phyloP scores from a whole-genome alignment of 2,797 vertebrate species.

The Ptychadena robeensis region DNA sequence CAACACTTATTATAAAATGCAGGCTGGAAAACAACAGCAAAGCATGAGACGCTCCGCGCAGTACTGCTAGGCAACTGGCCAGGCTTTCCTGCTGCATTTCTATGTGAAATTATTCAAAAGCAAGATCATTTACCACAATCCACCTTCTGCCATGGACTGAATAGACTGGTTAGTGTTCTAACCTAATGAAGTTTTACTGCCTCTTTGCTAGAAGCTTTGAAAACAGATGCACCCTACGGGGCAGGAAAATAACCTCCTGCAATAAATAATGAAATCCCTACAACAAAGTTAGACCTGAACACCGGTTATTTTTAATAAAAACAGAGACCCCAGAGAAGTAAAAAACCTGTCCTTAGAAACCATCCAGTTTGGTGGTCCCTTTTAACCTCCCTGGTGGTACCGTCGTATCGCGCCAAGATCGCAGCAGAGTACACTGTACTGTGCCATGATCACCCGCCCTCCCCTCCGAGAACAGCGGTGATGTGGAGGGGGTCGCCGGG shows the following conservation, averaged over 20 bases:
- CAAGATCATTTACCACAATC: conserved; percentile 43
- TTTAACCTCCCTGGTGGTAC: too few species aligned
- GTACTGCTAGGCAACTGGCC: conserved; percentile 42
- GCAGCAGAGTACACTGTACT: too few species aligned
- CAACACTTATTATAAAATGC: conserved; percentile 14
- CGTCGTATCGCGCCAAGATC: too few species aligned
- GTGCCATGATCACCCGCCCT: too few species aligned
- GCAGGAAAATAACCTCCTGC: neutral
- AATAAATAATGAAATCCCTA: too few species aligned
- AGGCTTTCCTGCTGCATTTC: conserved; percentile 30
- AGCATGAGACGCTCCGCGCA: neutral
- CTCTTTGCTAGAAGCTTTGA: neutral
- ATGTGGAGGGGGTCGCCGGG: too few species aligned
- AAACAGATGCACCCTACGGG: neutral
- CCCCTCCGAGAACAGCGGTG: too few species aligned
- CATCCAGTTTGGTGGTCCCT: too few species aligned
- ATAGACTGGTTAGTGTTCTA: conserved; percentile 13
- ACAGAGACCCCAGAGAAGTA: too few species aligned
- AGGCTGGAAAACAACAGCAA: neutral
- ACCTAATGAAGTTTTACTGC: conserved; percentile 19
- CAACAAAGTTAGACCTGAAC: too few species aligned
- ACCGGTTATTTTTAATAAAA: too few species aligned
- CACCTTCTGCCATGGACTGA: conserved; percentile 25
- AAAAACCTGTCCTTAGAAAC: too few species aligned
- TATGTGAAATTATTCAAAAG: conserved; percentile 44